Evolutionary conservation across 2,113 vertebrate species (phyloP).

Genomic region (Leptobrachium ailaonicum): DNA sequence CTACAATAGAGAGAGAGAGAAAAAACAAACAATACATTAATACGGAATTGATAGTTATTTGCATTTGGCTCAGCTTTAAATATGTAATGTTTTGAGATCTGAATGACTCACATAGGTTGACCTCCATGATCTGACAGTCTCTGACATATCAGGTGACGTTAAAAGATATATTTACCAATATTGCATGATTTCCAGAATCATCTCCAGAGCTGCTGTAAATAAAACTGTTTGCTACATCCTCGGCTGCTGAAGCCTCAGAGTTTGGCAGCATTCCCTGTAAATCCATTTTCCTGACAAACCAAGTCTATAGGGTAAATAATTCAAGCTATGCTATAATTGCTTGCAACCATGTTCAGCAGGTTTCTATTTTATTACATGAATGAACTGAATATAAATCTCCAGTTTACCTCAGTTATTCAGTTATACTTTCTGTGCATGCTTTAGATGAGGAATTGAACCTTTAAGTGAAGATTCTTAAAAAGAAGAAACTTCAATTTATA

Average conservation of each 20-base stretch:
- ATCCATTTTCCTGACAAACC: background rate
- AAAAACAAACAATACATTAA: too few relatives aligned
- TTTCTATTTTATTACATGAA: background rate
- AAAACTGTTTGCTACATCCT: background rate
- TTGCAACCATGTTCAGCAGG: slow-evolving; percentile 2
- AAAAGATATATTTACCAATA: background rate
- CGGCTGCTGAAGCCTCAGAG: background rate
- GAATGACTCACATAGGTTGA: too few relatives aligned
- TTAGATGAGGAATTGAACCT: too few relatives aligned
- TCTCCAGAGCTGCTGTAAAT: background rate
- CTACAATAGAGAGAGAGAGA: too few relatives aligned
- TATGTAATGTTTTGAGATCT: too few relatives aligned
- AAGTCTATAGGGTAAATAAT: background rate
- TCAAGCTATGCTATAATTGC: background rate
- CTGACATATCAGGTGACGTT: background rate
- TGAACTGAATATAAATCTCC: background rate
- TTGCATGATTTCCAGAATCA: background rate
- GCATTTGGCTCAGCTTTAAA: too few relatives aligned
- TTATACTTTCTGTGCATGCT: too few relatives aligned
- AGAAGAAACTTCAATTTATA: too few relatives aligned
- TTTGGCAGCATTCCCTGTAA: slow-evolving; percentile 2
- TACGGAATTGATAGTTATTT: too few relatives aligned
- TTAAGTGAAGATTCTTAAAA: too few relatives aligned
- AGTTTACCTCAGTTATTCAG: too few relatives aligned
- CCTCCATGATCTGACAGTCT: too few relatives aligned